These are phyloP conservation scores for Drosophila maculinotata DNA, from an alignment of 2,888 invertebrate genomes.

Conservation along the genomic window DNA sequence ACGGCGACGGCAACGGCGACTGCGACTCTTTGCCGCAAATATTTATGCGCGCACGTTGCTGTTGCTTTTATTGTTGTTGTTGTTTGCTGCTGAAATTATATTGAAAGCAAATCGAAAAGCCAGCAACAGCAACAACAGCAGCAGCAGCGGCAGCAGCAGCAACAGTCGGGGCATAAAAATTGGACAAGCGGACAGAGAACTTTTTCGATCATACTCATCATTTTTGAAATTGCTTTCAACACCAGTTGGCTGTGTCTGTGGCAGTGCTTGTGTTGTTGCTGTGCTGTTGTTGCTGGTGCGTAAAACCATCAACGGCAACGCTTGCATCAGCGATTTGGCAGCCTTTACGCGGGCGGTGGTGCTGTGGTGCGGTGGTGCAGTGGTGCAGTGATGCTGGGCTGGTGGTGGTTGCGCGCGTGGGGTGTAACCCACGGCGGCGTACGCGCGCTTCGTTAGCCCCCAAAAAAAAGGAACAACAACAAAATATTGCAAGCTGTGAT, in stretches of 20 bases:
- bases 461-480: not conserved
- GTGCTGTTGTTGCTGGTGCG: slow-evolving; percentile 52
- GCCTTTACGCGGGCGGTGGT: slow-evolving; percentile 30
- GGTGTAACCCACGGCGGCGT: slow-evolving; percentile 71
- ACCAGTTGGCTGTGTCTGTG: slow-evolving; percentile 76
- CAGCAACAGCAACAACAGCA: slow-evolving; percentile 54
- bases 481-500: slow-evolving; percentile 33
- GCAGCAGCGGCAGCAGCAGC: slow-evolving; percentile 11
- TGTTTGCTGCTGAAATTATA: slow-evolving; percentile 55
- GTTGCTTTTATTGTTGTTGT: slow-evolving; percentile 2
- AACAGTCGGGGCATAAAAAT: slow-evolving; percentile 10
- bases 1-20: too few relatives aligned
- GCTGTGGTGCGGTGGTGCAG: slow-evolving; percentile 13
- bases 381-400: too few relatives aligned
- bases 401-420: too few relatives aligned
- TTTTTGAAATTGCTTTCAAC: slow-evolving; percentile 85
- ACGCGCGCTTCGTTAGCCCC: slow-evolving; percentile 74
- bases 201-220: slow-evolving; percentile 84
- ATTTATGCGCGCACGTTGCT: slow-evolving; percentile 64
- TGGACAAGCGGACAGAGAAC: slow-evolving; percentile 43
- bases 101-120: slow-evolving; percentile 78
- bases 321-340: slow-evolving; percentile 54
- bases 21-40: slow-evolving; percentile 49
- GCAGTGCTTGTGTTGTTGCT: slow-evolving; percentile 6
- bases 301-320: slow-evolving; percentile 79